These are phyloP conservation scores for Geotrypetes seraphini DNA, from an alignment of 2,797 vertebrate genomes.

Conservation along the genomic window DNA sequence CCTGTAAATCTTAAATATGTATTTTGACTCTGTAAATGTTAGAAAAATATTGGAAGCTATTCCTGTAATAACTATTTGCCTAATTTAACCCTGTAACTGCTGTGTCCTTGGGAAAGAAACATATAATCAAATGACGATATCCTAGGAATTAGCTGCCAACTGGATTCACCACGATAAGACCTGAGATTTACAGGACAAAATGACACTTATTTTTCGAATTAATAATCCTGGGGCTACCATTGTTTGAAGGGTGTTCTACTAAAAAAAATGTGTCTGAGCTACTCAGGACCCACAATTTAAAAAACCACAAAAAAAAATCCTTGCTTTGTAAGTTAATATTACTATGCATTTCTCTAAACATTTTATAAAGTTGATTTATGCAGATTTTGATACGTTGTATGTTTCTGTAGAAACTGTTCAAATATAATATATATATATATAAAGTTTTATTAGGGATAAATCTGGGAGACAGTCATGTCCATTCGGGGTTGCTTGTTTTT, in stretches of 20 bases:
- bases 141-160: too few species aligned
- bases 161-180: too few species aligned
- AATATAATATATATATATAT: conserved; percentile 59
- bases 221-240: too few species aligned
- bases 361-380: conserved; percentile 74
- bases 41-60: conserved; percentile 37
- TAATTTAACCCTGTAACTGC: too few species aligned
- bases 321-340: conserved; percentile 64
- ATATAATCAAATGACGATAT: too few species aligned
- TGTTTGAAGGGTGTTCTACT: too few species aligned
- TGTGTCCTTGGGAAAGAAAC: too few species aligned
- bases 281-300: too few species aligned
- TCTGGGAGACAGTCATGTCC: conserved; percentile 50
- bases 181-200: too few species aligned
- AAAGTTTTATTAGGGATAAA: conserved; percentile 57
- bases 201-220: too few species aligned
- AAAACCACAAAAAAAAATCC: conserved; percentile 46
- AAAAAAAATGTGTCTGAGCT: too few species aligned
- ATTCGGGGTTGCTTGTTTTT: conserved; percentile 63
- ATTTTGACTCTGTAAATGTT: conserved; percentile 39
- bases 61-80: conserved; percentile 50
- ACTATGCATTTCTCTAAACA: conserved; percentile 75
- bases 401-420: conserved; percentile 76
- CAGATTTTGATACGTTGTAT: conserved; percentile 75
- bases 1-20: conserved; percentile 41